phyloP scores from a whole-genome alignment of 2,113 vertebrate species.

The Elephas maximus region DNA sequence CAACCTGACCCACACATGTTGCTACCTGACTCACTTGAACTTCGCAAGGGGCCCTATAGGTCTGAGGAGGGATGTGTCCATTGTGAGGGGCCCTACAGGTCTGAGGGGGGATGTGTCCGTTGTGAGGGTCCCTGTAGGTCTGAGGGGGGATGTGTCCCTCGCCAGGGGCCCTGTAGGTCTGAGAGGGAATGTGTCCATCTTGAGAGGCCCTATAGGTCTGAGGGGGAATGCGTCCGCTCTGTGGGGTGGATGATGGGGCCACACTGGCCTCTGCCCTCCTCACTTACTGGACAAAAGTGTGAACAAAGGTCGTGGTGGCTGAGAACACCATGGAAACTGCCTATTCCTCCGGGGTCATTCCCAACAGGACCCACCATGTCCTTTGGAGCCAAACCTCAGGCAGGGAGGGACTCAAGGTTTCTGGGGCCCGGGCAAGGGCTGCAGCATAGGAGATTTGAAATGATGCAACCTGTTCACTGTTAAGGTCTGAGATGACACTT shows the following conservation, averaged over 20 bases:
- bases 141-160: not conserved
- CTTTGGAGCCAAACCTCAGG: not conserved
- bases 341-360: too few relatives aligned
- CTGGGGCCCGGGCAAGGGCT: not conserved
- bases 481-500: too few relatives aligned
- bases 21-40: not conserved
- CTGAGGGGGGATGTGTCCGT: not conserved
- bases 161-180: not conserved
- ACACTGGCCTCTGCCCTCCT: not conserved
- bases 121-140: not conserved
- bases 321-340: not conserved
- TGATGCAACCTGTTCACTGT: too few relatives aligned
- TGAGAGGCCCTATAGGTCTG: not conserved
- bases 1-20: not conserved
- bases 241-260: not conserved
- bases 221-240: not conserved
- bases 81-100: not conserved
- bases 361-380: fast-evolving
- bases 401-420: not conserved
- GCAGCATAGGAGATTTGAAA: not conserved
- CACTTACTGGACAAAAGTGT: not conserved
- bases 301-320: not conserved
- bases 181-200: not conserved
- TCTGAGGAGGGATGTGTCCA: not conserved
- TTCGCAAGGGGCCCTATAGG: not conserved